phyloP scores from a whole-genome alignment of 1,140 invertebrate species.

The Drosophila bipectinata region DNA sequence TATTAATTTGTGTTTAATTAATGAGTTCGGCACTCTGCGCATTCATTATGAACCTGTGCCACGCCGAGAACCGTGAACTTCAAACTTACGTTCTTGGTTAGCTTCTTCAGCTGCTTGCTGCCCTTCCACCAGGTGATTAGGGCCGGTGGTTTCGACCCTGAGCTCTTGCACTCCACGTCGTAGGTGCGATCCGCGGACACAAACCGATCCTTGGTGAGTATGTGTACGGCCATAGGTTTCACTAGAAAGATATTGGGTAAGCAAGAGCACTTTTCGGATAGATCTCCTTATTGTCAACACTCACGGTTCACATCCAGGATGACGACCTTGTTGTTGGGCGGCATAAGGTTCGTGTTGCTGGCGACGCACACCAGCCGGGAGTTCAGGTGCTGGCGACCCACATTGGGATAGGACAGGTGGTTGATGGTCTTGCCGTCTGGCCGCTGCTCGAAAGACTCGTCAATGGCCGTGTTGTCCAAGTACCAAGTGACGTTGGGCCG shows the following conservation, averaged over 20 bases:
- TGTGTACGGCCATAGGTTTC: conserved; percentile 91
- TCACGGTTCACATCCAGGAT: conserved; percentile 94
- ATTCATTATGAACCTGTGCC: conserved; percentile 38
- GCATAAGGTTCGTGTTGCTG: conserved; percentile 92
- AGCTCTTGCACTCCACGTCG: conserved; percentile 92
- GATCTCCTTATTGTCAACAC: conserved; percentile 83
- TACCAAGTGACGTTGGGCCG: conserved; percentile 92
- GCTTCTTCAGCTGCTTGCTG: conserved; percentile 90
- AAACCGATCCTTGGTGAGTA: conserved; percentile 90
- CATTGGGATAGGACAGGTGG: conserved; percentile 89
- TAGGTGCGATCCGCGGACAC: conserved; percentile 92
- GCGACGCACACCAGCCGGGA: conserved; percentile 92
- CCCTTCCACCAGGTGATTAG: conserved; percentile 95
- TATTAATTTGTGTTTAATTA: conserved; percentile 69
- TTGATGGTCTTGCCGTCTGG: conserved; percentile 90
- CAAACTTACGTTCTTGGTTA: conserved; percentile 90
- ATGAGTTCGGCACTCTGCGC: conserved; percentile 52
- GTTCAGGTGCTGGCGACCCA: conserved; percentile 91
- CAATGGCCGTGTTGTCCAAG: conserved; percentile 91
- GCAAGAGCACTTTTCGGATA: background rate
- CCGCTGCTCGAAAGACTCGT: conserved; percentile 90
- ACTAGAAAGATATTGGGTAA: conserved; percentile 85
- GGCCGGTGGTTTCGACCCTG: conserved; percentile 92
- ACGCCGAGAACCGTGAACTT: background rate
- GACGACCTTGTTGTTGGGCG: conserved; percentile 89